Base-by-base conservation (phyloP, 2,797 vertebrate species). In the Propithecus deckenii region DNA sequence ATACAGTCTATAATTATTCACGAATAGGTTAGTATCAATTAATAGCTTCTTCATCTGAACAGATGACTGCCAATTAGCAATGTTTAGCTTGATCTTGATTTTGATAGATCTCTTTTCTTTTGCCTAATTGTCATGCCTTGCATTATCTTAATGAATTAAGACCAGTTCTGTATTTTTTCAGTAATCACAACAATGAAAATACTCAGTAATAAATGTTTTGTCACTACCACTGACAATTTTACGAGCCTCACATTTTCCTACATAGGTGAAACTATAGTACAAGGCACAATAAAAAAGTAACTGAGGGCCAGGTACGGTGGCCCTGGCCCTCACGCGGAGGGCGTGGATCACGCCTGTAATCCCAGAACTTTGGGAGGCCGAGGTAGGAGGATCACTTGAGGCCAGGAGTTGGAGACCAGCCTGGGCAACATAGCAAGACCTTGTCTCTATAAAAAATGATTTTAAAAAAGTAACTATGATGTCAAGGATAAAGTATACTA, bases 131-230 rank as follows among this genome's bases (percentile, higher is more conserved):
- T 63, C 69, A 90, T 63, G 43, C 6, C 18, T 85, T 89, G 7
- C 30, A 95, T 83, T 88, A 79, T 91, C 50, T 86, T 91, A 92
- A 94, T 18, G 5, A 95, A 84, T 61, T 83, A 91, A 76, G n/a
- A 90, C 6, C 30, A 61, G 28, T 46, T 91, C 6, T 86, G 12
- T n/a, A 35, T 75, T 17, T 79, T 46, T 43, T 35, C 17, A 65
- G 48, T 83, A 93, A 81, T 65, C 7, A 38, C 28, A 35, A 83
- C 69, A 90, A 35, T 52, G 38, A 90, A 91, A 96, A 67, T 72
- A 83, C 25, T 86, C 20, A 43, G 7, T 48, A 84, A 93, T 69
- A 93, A 90, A 83, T 69, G 8, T 32, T 80, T 89, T 91, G 43
- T 85, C 22, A 79, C 12, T 17, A 75, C 13, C 1, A 6, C 11